These are phyloP conservation scores for Platygyra sinensis DNA, from an alignment of 64 coral and sea anemone genomes.

Conservation along the genomic window DNA sequence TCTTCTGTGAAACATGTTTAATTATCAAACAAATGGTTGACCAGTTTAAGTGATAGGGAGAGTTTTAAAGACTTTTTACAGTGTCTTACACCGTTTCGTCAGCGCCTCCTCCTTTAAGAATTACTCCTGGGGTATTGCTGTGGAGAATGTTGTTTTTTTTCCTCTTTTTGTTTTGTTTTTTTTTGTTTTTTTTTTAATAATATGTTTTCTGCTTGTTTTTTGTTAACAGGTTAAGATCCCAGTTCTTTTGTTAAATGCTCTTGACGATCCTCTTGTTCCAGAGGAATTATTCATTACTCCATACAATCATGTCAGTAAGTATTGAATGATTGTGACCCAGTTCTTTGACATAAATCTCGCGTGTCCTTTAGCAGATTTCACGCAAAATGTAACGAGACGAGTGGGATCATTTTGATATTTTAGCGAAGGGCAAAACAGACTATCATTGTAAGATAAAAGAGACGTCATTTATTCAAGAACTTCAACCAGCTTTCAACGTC, in stretches of 20 bases:
- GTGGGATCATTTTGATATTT: no score
- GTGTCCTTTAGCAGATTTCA: background rate
- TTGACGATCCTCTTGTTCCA: slow-evolving; percentile 72
- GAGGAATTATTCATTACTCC: slow-evolving; percentile 61
- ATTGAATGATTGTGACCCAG: background rate
- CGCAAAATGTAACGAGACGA: background rate
- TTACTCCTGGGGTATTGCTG: no score
- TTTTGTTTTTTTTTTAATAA: background rate
- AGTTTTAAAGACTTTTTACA: no score
- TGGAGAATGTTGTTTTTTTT: background rate
- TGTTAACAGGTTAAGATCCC: slow-evolving; percentile 66
- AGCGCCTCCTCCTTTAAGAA: no score
- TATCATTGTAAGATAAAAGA: no score
- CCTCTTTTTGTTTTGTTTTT: background rate
- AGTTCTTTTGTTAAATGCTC: slow-evolving; percentile 67
- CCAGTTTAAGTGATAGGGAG: no score
- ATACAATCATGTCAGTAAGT: slow-evolving; percentile 68
- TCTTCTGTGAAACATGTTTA: background rate
- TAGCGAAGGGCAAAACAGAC: no score
- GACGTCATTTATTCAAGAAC: no score
- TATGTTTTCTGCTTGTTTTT: background rate
- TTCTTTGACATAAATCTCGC: no score
- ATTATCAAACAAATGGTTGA: no score
- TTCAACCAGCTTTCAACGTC: no score
- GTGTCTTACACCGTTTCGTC: no score